These are phyloP conservation scores for Chascanopsetta lugubris DNA, from an alignment of 2,113 vertebrate genomes.

Conservation along the genomic window DNA sequence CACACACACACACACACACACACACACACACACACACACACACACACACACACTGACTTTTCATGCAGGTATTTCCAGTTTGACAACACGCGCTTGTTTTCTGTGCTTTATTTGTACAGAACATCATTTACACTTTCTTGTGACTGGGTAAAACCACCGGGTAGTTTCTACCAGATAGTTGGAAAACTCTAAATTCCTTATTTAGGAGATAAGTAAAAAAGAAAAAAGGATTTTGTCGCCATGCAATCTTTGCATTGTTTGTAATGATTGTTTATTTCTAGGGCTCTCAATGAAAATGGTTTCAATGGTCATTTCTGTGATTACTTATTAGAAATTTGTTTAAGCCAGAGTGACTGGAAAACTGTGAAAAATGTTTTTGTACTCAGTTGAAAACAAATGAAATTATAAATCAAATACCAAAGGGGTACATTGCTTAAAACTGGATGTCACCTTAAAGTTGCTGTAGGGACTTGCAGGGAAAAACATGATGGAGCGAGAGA, in stretches of 20 bases:
- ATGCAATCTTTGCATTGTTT: not conserved
- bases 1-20: constrained; percentile 16
- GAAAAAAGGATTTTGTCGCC: not conserved
- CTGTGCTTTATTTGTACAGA: constrained; percentile 49
- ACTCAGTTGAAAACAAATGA: no score
- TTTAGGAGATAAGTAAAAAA: no score
- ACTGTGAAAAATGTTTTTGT: no score
- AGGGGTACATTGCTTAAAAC: no score
- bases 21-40: constrained; percentile 16
- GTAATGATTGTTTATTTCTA: not conserved
- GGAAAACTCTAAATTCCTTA: not conserved
- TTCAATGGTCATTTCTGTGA: not conserved
- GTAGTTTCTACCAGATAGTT: not conserved
- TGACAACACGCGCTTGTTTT: constrained; percentile 60
- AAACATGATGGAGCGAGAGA: no score
- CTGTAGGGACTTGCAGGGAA: no score
- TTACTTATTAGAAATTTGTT: no score
- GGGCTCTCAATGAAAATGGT: not conserved
- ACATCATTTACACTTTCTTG: constrained; percentile 22
- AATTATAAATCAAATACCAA: no score
- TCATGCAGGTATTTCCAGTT: constrained; percentile 80
- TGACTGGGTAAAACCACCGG: not conserved
- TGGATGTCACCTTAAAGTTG: no score
- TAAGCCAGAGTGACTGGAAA: no score
- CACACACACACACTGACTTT: constrained; percentile 22